Base-by-base conservation (phyloP, 2,113 vertebrate genomes). In the Pholis gunnellus region DNA sequence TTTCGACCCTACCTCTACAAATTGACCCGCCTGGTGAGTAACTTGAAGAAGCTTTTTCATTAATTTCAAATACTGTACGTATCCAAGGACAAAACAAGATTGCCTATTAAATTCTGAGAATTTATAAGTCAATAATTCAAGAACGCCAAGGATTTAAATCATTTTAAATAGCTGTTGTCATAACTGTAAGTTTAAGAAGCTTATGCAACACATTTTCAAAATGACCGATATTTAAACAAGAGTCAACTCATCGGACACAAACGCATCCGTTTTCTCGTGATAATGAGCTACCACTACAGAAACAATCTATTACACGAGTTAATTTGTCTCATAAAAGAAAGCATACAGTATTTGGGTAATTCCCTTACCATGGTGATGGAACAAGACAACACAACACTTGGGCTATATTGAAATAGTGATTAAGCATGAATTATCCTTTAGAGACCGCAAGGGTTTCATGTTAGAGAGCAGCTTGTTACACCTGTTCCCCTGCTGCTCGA, bases 401-500 rank as follows among this genome's bases (percentile, higher is more conserved):
- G 57, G 66, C 36, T 72, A 20, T 50, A 68, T 48, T 69, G 54
- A 87, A 93, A 90, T 75, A 52, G 75, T 66, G 7, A 20, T 93
- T 88, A 85, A 57, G 14, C 85, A 70, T 70, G 64, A 87, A 75
- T 90, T 72, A 83, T 84, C 60, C 81, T 83, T 60, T 52, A 60
- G 88, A 81, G 91, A 84, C 83, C 84, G 68, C 44, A 67, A 79
- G 72, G 84, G 82, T 82, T 89, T 91, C 60, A 70, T 80, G 75
- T 91, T 63, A 65, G 81, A 78, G 3, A 38, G 64, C 79, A 63
- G 75, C 59, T 50, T 86, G 73, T 78, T 82, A 82, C 93, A 93
- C 93, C 90, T 92, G 90, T 86, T 86, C 71, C 75, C 69, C 50
- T 10, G 68, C 81, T 82, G 89, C 86, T 88, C 18, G 2, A 29